Evolutionary conservation across 2,113 vertebrate genomes (phyloP), one percentile per base, ranked within the genome.

Genomic region (Callorhinus ursinus): DNA sequence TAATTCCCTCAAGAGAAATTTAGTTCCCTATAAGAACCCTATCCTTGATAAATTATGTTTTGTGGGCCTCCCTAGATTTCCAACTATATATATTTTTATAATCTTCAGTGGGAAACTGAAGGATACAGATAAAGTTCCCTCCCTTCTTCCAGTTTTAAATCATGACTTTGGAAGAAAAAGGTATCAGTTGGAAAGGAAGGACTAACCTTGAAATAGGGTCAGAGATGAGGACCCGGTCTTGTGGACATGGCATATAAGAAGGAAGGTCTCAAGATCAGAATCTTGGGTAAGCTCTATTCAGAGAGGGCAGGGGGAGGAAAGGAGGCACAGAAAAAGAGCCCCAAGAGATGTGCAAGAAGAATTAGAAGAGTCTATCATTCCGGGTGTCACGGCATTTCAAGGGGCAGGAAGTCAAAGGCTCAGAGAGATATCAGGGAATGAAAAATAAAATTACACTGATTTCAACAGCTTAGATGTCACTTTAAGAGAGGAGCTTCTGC

Each of bases 1-100:
- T 95, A 94, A 97, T 91, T 89, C 71, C 33, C 79, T 85, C 72
- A 76, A 59, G 46, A 96, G 67, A 97, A 97, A 95, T 93, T 88
- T 82, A 77, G 67, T 51, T 82, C 18, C 90, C 55, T 92, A 3
- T 93, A 92, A 93, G 46, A 97, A 93, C 65, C 3, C 11, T 39
- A 83, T 71, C 59, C 42, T 81, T 87, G 76, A 92, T 85, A 95
- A 93, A 67, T 97, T 88, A 74, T 26, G 42, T 92, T 93, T 67
- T 85, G 28, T 90, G 46, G 79, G 21, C 39, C 57, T 92, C 51
- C 46, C 16, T 81, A 83, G 61, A 90, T 93, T 95, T 96, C n/a
- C 51, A 97, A 67, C 90, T 81, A 83, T 51, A 71, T n/a, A 33
- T 81, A 53, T 88, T 94, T 82, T 91, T 93, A 65, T 92, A 61